Evolutionary conservation across 2,888 invertebrate genomes (phyloP).

Genomic region (Reticulitermes lucifugus): DNA sequence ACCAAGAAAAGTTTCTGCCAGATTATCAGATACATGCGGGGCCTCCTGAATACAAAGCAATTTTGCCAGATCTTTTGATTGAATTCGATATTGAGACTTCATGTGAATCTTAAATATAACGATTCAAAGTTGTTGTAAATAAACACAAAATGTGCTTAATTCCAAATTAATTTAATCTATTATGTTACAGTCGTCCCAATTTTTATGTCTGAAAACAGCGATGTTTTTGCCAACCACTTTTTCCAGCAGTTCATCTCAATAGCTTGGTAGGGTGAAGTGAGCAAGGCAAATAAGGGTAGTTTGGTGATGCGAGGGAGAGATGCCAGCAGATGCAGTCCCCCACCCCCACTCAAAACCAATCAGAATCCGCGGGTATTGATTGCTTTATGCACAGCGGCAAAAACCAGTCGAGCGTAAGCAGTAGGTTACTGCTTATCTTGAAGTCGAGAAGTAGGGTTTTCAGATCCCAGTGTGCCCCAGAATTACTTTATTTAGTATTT

Average conservation of each 20-base stretch:
- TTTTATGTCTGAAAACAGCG: background rate
- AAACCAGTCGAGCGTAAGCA: constrained; percentile 10
- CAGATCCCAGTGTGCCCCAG: background rate
- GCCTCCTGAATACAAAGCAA: too few relatives aligned
- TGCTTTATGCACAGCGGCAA: constrained; percentile 14
- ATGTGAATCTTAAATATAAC: too few relatives aligned
- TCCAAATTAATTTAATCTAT: background rate
- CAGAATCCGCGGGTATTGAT: constrained; percentile 38
- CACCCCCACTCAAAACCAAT: constrained; percentile 35
- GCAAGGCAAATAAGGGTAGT: constrained; percentile 41
- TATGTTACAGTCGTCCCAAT: background rate
- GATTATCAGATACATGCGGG: too few relatives aligned
- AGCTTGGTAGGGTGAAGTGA: constrained; percentile 15
- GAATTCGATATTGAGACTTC: too few relatives aligned
- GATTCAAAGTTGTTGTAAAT: background rate
- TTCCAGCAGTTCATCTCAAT: background rate
- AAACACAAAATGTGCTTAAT: too few relatives aligned
- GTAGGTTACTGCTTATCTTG: background rate
- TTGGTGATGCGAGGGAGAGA: constrained; percentile 18
- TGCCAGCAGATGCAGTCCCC: background rate
- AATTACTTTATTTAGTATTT: too few relatives aligned
- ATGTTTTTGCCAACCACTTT: background rate
- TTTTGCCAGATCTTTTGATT: too few relatives aligned
- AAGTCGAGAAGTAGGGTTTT: background rate
- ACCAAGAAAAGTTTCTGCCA: too few relatives aligned